Conservation (phyloP, 2,888 invertebrate species). For the Schizotus pectinicornis region DNA sequence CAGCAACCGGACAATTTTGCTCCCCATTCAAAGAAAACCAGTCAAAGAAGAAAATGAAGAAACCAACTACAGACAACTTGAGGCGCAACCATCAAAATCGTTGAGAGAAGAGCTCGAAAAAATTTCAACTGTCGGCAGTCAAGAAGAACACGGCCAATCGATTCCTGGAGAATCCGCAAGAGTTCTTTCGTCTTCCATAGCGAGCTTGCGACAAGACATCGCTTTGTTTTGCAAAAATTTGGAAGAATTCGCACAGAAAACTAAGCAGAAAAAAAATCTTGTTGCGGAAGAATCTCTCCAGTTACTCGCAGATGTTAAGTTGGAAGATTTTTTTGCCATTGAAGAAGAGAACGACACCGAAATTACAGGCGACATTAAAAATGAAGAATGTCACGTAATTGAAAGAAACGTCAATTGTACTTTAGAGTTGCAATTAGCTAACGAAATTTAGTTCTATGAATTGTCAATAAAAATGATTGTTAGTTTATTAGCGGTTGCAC, state of each 20-base stretch:
- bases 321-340: too few species aligned
- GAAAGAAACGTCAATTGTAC: slow-evolving; percentile 47
- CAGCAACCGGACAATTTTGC: slow-evolving; percentile 42
- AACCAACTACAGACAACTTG: slow-evolving; percentile 39
- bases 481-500: slow-evolving; percentile 1
- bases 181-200: neutral
- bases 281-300: too few species aligned
- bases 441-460: slow-evolving; percentile 23
- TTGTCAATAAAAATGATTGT: too few species aligned
- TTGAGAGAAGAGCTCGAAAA: slow-evolving; percentile 9
- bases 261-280: neutral
- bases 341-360: slow-evolving; percentile 1
- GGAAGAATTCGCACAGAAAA: neutral
- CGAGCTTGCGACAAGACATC: neutral
- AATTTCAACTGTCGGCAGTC: neutral
- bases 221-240: neutral
- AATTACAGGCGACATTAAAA: slow-evolving; percentile 13
- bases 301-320: too few species aligned
- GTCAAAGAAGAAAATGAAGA: slow-evolving; percentile 25
- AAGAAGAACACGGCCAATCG: slow-evolving; percentile 1
- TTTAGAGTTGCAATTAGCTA: slow-evolving; percentile 56
- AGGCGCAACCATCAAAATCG: slow-evolving; percentile 36
- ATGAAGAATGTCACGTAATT: slow-evolving; percentile 25
- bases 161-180: neutral
- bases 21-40: slow-evolving; percentile 37